These are phyloP conservation scores for Anthoptus insignis DNA, from an alignment of 2,888 invertebrate genomes.

Conservation along the genomic window DNA sequence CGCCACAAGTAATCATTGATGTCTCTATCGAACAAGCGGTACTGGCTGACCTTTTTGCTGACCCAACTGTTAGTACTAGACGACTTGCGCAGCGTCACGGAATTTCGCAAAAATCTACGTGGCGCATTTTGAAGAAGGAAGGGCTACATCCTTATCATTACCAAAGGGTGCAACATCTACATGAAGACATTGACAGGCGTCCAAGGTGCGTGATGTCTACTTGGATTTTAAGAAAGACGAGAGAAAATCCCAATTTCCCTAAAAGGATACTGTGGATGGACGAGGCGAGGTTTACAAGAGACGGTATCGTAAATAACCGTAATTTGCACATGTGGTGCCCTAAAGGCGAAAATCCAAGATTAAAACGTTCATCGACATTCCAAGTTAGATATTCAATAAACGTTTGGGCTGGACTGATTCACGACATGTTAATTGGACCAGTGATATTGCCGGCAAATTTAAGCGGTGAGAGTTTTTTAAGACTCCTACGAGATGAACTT, in stretches of 20 bases:
- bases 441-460: not conserved
- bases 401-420: not conserved
- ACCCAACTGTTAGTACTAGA: constrained; percentile 37
- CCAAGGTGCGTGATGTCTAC: not conserved
- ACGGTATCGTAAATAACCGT: not conserved
- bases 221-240: constrained; percentile 29
- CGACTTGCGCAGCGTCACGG: constrained; percentile 37
- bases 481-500: not conserved
- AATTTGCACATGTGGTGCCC: not conserved
- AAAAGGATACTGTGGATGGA: constrained; percentile 12
- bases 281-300: not conserved
- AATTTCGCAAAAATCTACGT: constrained; percentile 27
- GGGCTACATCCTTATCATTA: constrained; percentile 38
- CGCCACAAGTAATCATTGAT: constrained; percentile 22
- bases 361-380: not conserved
- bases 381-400: not conserved
- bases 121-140: constrained; percentile 39
- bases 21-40: constrained; percentile 35
- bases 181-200: constrained; percentile 2
- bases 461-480: not conserved
- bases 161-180: constrained; percentile 39
- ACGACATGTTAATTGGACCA: not conserved
- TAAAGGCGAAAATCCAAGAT: not conserved
- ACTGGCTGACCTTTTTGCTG: constrained; percentile 24
- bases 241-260: constrained; percentile 7